Percentiles rank a stretch among this genome's conserved stretches.
Conservation (phyloP, 2,888 invertebrate species). For the Sesia apiformis region DNA sequence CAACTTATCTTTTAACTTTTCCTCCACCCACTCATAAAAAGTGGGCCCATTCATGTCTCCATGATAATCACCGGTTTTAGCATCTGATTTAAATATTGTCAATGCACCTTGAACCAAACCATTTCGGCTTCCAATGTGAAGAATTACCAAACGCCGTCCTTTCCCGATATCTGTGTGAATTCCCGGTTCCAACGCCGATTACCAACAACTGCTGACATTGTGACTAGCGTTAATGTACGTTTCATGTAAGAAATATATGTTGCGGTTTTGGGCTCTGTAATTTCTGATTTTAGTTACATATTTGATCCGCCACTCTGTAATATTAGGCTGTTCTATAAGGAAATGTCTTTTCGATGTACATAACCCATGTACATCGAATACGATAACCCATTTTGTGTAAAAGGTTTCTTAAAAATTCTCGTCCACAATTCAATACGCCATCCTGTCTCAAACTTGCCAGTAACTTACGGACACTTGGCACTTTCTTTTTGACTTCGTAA, state of each 20-base stretch:
- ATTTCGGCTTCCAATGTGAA: constrained; percentile 6
- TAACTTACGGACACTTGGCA: constrained; percentile 1
- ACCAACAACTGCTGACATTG: constrained; percentile 6
- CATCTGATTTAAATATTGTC: constrained; percentile 4
- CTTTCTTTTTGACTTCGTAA: constrained; percentile 5
- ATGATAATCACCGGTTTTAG: constrained; percentile 2
- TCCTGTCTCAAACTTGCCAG: constrained; percentile 3
- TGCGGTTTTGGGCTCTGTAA: constrained; percentile 6
- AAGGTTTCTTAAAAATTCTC: constrained; percentile 5
- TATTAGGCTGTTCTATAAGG: constrained; percentile 8
- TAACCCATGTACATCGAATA: constrained; percentile 6
- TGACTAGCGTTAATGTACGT: constrained; percentile 4
- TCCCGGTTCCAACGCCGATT: constrained; percentile 6
- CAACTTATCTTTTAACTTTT: too few relatives aligned
- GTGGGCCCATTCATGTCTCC: constrained; percentile 3
- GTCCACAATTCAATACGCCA: constrained; percentile 3
- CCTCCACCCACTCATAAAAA: too few relatives aligned
- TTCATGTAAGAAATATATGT: constrained; percentile 6
- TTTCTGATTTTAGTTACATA: too few relatives aligned
- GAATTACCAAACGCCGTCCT: constrained; percentile 7
- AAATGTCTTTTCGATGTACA: constrained; percentile 8
- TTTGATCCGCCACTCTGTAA: constrained; percentile 7
- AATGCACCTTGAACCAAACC: constrained; percentile 5
- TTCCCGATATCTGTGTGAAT: constrained; percentile 6
- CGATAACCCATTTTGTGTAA: constrained; percentile 8